phyloP scores from a whole-genome alignment of 2,113 vertebrate genomes.

The Cromileptes altivelis region DNA sequence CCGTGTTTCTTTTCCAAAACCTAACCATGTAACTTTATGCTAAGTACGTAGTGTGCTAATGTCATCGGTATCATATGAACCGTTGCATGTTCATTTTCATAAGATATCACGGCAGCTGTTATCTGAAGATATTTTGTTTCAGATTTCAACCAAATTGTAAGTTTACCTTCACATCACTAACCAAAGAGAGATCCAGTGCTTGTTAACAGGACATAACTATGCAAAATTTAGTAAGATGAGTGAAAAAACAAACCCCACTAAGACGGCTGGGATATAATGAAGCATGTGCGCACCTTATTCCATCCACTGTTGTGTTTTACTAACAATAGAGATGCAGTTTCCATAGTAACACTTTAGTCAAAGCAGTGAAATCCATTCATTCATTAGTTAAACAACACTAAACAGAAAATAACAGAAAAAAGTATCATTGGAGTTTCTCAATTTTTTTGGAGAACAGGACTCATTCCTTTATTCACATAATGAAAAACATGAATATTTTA shows the following conservation, averaged over 20 bases:
- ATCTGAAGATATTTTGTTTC: too few relatives aligned
- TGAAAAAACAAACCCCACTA: background rate
- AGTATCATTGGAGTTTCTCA: background rate
- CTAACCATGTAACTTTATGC: too few relatives aligned
- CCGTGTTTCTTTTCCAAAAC: too few relatives aligned
- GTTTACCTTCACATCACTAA: background rate
- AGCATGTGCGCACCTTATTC: background rate
- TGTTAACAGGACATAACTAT: background rate
- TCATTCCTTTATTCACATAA: background rate
- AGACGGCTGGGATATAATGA: background rate
- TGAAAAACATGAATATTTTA: slow-evolving; percentile 1
- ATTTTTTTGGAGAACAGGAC: background rate
- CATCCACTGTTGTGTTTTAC: background rate
- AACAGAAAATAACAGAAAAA: background rate
- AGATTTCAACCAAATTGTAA: background rate
- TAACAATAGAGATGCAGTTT: slow-evolving; percentile 13
- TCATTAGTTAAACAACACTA: background rate
- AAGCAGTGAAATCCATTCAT: slow-evolving; percentile 10
- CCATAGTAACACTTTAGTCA: slow-evolving; percentile 18
- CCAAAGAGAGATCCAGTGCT: background rate
- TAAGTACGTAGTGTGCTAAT: too few relatives aligned
- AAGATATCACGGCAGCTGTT: too few relatives aligned
- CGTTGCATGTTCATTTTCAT: too few relatives aligned
- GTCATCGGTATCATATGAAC: too few relatives aligned
- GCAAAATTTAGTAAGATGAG: background rate